phyloP scores from a whole-genome alignment of 2,797 vertebrate species.

The Sylvia borin region DNA sequence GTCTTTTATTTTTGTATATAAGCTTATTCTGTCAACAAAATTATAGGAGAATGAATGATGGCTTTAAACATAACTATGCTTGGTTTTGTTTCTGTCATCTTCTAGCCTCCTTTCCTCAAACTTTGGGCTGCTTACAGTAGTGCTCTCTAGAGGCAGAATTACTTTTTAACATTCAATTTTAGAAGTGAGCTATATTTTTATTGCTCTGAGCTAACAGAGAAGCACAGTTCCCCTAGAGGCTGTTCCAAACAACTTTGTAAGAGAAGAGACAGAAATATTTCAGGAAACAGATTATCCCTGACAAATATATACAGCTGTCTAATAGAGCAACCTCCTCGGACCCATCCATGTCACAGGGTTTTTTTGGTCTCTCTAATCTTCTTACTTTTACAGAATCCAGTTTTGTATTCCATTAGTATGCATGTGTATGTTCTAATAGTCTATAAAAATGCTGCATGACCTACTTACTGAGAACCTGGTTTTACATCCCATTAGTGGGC shows the following conservation, averaged over 20 bases:
- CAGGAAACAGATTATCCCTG: slow-evolving; percentile 44
- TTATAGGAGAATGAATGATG: background rate
- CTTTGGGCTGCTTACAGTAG: background rate
- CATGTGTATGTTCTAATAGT: slow-evolving; percentile 57
- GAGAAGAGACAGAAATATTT: slow-evolving; percentile 49
- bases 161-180: slow-evolving; percentile 21
- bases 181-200: slow-evolving; percentile 17
- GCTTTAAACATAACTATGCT: background rate
- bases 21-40: background rate
- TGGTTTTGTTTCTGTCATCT: slow-evolving; percentile 10
- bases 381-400: slow-evolving; percentile 53
- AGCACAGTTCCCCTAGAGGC: background rate
- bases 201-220: slow-evolving; percentile 21
- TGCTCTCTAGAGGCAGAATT: slow-evolving; percentile 15
- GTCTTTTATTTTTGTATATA: background rate
- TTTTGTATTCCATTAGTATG: slow-evolving; percentile 62
- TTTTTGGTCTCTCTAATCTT: slow-evolving; percentile 61
- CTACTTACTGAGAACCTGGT: slow-evolving; percentile 60
- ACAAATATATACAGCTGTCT: slow-evolving; percentile 56
- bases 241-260: background rate
- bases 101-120: background rate
- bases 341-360: slow-evolving; percentile 8
- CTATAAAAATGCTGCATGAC: slow-evolving; percentile 53
- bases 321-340: slow-evolving; percentile 45
- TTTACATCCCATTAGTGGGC: slow-evolving; percentile 51